Evolutionary conservation across 2,113 vertebrate genomes (phyloP), one percentile per base, ranked within the genome.

Genomic region (Lycaon pictus): DNA sequence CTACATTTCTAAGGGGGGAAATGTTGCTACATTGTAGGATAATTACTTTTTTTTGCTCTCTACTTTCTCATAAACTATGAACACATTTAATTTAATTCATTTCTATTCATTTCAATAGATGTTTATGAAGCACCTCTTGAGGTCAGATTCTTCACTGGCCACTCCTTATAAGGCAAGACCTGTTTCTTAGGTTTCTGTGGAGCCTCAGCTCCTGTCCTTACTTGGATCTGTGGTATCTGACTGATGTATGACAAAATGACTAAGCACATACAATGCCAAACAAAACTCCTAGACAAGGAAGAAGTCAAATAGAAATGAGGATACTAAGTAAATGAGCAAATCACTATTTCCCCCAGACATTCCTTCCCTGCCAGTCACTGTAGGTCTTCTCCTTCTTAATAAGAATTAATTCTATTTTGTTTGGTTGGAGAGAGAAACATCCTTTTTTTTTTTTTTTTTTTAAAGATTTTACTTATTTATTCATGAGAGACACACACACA

Each of bases 341-440:
- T 93, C 87, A 90, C 74, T 67, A 13, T 97, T 92, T 76, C 35
- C 19, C 32, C 3, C 19, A 95, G 71, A 88, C 32, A 90, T 67
- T 93, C 84, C 17, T 94, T 88, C 43, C 37, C 20, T 69, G 17
- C 8, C 27, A 94, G 93, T 84, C 76, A 90, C 27, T 27, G 11
- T 12, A 76, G 19, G 4, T 58, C 3, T 88, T 51, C 48, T 92
- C 80, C 27, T 82, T 71, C 65, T 94, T 71, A 82, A 72, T 62
- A 96, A 81, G 43, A 43, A 65, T 93, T 90, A 63, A 76, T 93
- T 10, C 17, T 93, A 51, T 89, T 96, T 81, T 90, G 53, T 79
- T 93, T 76, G 43, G 58, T 87, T 16, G 13, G 53, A 56, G 32
- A 63, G 22, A 94, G 48, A 96, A 92, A 65, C 48, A 72, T 43